Evolutionary conservation across 2,888 invertebrate species (phyloP).

Genomic region (Drepana falcataria): DNA sequence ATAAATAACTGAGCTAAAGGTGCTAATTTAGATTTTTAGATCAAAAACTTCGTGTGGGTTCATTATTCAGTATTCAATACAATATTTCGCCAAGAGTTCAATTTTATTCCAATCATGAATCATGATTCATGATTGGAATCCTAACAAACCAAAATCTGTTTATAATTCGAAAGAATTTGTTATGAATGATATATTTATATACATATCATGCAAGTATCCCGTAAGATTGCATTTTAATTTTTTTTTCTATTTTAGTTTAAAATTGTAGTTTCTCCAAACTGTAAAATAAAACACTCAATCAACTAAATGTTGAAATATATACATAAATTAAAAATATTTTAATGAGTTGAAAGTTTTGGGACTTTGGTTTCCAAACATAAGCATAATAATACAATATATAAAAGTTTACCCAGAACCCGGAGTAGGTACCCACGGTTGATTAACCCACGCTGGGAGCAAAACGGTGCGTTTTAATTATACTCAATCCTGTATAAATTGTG

Average conservation of each 20-base stretch:
- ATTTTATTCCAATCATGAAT: no score
- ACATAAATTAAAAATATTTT: constrained; percentile 34
- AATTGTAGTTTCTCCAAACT: no score
- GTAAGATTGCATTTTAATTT: no score
- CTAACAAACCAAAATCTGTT: no score
- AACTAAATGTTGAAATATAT: constrained; percentile 20
- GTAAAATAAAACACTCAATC: constrained; percentile 11
- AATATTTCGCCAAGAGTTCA: no score
- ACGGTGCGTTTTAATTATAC: constrained; percentile 46
- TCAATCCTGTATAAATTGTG: constrained; percentile 35
- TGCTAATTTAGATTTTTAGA: not conserved
- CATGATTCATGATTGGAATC: no score
- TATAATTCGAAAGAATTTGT: no score
- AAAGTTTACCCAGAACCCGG: constrained; percentile 31
- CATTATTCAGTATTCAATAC: no score
- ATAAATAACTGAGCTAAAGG: not conserved
- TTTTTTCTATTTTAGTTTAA: no score
- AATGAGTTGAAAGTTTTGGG: constrained; percentile 26
- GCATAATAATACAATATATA: constrained; percentile 24
- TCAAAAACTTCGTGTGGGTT: no score
- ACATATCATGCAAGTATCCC: no score
- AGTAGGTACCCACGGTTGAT: constrained; percentile 32
- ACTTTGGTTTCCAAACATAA: constrained; percentile 16
- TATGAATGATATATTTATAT: no score
- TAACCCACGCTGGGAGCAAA: constrained; percentile 40